These are phyloP conservation scores for Amiota communis DNA, from an alignment of 2,888 invertebrate genomes.

Conservation along the genomic window DNA sequence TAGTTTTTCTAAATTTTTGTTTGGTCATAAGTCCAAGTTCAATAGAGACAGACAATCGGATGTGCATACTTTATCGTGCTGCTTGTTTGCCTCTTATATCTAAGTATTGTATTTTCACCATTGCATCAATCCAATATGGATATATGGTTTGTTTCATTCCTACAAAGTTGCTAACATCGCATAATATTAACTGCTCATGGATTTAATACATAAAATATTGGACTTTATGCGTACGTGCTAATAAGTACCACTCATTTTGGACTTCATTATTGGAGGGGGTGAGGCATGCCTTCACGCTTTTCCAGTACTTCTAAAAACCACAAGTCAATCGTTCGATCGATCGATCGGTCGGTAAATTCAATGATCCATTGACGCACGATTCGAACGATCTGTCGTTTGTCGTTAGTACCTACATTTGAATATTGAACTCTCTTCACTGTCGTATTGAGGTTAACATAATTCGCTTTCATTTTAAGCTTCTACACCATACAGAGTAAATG, in stretches of 20 bases:
- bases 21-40: slow-evolving; percentile 18
- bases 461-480: slow-evolving; percentile 28
- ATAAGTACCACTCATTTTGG: background rate
- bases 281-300: slow-evolving; percentile 11
- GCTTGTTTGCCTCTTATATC: background rate
- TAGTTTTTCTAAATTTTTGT: background rate
- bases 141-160: background rate
- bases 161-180: no score
- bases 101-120: background rate
- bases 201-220: background rate
- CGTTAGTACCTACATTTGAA: background rate
- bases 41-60: slow-evolving; percentile 10
- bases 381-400: background rate
- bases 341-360: background rate
- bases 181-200: background rate
- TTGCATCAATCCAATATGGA: slow-evolving; percentile 1
- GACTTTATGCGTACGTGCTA: slow-evolving; percentile 18
- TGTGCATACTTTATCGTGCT: slow-evolving; percentile 18
- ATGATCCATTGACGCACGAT: no score
- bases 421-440: slow-evolving; percentile 9
- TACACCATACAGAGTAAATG: no score
- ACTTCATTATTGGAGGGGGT: background rate
- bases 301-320: background rate
- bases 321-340: background rate
- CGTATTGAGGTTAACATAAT: slow-evolving; percentile 9